phyloP scores from a whole-genome alignment of 2,797 vertebrate species.

The Mormyrops boulengeri region DNA sequence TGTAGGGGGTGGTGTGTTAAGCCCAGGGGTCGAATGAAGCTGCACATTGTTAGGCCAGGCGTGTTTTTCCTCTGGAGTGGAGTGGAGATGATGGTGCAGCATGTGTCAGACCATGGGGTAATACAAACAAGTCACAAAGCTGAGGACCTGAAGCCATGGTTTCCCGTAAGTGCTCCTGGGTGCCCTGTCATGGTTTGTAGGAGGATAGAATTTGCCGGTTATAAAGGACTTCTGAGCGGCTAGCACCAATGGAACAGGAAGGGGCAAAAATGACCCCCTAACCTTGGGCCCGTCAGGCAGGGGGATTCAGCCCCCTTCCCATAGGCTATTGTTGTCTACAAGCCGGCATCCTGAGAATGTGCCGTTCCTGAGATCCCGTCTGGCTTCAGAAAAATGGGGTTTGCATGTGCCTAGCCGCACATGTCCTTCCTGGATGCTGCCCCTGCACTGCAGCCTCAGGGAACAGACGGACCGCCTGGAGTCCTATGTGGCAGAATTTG shows the following conservation, averaged over 20 bases:
- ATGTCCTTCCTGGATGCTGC: not conserved
- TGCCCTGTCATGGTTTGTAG: not conserved
- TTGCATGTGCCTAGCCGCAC: not conserved
- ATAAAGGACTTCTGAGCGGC: not conserved
- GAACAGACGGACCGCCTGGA: not conserved
- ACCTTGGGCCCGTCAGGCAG: not conserved
- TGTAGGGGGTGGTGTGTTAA: slow-evolving; percentile 44
- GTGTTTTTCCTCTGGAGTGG: slow-evolving; percentile 47
- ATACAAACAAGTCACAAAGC: not conserved
- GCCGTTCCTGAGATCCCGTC: not conserved
- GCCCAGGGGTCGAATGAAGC: slow-evolving; percentile 50
- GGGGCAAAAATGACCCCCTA: not conserved
- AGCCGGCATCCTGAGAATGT: not conserved
- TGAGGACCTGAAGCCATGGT: slow-evolving; percentile 24
- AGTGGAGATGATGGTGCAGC: slow-evolving; percentile 45
- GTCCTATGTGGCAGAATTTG: not conserved
- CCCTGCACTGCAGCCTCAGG: not conserved
- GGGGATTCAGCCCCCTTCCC: not conserved
- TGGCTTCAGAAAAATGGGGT: not conserved
- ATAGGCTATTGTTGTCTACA: not conserved
- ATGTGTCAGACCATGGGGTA: slow-evolving; percentile 29
- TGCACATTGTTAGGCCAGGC: slow-evolving; percentile 47
- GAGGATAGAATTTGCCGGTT: not conserved
- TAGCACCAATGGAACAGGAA: not conserved
- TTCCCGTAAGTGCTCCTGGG: slow-evolving; percentile 53